Evolutionary conservation across 2,113 vertebrate species (phyloP).

Genomic region (Oryzias melastigma): DNA sequence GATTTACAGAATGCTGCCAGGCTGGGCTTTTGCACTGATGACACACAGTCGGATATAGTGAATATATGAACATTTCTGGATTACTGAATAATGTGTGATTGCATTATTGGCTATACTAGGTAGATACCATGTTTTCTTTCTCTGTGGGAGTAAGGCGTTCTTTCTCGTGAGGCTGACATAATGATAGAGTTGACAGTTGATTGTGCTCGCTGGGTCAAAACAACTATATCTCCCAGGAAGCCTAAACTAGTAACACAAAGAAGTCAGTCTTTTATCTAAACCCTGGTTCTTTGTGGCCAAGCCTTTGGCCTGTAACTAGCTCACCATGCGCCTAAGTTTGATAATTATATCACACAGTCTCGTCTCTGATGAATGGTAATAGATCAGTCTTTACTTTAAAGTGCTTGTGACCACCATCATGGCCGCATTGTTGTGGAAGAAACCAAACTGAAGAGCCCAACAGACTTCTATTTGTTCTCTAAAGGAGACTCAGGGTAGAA

Average conservation of each 20-base stretch:
- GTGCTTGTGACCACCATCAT: slow-evolving; percentile 43
- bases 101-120: not conserved
- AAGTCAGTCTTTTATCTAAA: slow-evolving; percentile 34
- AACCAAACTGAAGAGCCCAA: slow-evolving; percentile 39
- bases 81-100: not conserved
- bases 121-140: not conserved
- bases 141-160: not conserved
- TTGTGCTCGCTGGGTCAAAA: slow-evolving; percentile 26
- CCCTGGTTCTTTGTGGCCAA: slow-evolving; percentile 12
- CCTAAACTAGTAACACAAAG: slow-evolving; percentile 20
- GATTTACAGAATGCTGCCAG: too few species aligned
- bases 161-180: slow-evolving; percentile 21
- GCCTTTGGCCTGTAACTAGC: slow-evolving; percentile 42
- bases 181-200: not conserved
- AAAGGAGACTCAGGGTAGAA: slow-evolving; percentile 46
- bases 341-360: slow-evolving; percentile 48
- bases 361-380: slow-evolving; percentile 38
- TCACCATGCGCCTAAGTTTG: slow-evolving; percentile 42
- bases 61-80: too few species aligned
- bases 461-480: slow-evolving; percentile 49
- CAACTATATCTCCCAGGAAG: slow-evolving; percentile 9
- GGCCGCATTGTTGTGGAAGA: slow-evolving; percentile 40
- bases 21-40: too few species aligned
- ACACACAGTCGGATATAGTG: too few species aligned
- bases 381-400: slow-evolving; percentile 40